Evolutionary conservation across 2,113 vertebrate species (phyloP), one percentile per base, ranked within the genome.

Genomic region (Scartelaos histophorus): DNA sequence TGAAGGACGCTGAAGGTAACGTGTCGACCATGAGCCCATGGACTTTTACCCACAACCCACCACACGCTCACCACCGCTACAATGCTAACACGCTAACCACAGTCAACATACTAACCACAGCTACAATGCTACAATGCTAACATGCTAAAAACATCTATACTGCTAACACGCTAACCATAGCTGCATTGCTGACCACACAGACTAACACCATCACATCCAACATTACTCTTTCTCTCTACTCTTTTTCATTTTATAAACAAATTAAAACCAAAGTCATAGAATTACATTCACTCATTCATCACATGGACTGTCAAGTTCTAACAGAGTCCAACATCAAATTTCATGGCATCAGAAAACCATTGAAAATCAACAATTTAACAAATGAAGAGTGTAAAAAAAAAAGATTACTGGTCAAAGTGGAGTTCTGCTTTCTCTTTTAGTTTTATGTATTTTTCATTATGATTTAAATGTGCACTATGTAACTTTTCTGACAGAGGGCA

Each of bases 1-100:
- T 92, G 92, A 91, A 93, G 86, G 92, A 93, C 71, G 80, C 71
- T 7, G 92, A 93, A 93, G 92, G 92, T 93, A 93, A 93, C 85
- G 79, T 19, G 72, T 49, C 62, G 70, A 70, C 82, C 85, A 88
- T 84, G 60, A 82, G 70, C 75, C 87, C 90, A 88, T 74, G 87
- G 73, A 84, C 79, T 58, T 65, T 83, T 76, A 84, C 87, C 85
- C 84, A 87, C 66, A 12, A 85, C 82, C 78, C 85, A 86, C 85
- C 67, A 22, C 76, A 76, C 88, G 86, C 83, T 78, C 82, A 83
- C 87, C 53, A 65, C 82, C 83, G 81, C 75, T 81, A 79, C 75
- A 72, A 67, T 54, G 2, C 66, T 84, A 56, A 78, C 70, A 43
- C 38, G 7, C 7, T 43, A 43, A 43, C 38, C 38, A 43, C 38